Evolutionary conservation across 1,140 invertebrate species (phyloP), one percentile per base, ranked within the genome.

Genomic region (Cataglyphis hispanica): DNA sequence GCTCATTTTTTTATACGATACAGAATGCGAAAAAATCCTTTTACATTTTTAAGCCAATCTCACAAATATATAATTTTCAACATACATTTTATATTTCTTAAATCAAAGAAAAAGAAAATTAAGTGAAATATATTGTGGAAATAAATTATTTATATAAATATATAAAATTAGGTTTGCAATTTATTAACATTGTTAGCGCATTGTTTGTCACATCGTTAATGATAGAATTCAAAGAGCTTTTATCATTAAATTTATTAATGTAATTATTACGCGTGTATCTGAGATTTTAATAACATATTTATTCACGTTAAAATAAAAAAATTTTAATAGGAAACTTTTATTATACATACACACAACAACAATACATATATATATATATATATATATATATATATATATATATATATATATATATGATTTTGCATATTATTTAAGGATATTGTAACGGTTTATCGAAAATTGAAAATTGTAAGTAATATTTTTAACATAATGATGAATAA

Each of bases 61-160:
- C n/a, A 8, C 7, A 8, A 75, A n/a, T n/a, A 19, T 37, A 75
- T 25, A 40, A 60, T 1, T 10, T 74, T 27, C 13, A 77, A 64
- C 7, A 46, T 63, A 63, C n/a, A n/a, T 63, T n/a, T 77, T 64
- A 50, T 31, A 34, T 50, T 50, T 77, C 11, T 13, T 61, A 43
- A 40, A 1, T 25, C 31, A 43, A 31, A 11, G 16, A 43, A n/a
- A 61, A 19, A n/a, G n/a, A n/a, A n/a, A n/a, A n/a, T 13, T 56
- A 8, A 5, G 7, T 4, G 13, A 61, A 40, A 5, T 16, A 61
- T 27, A 4, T 13, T 60, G 2, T 8, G 0, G 3, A 76, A 61
- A 76, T 19, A 34, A 8, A 16, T 61, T n/a, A 31, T 34, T 34
- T 43, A 43, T 43, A 40, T 40, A 40, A 40, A 8, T 37, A 22